Percentiles rank a stretch among this genome's conserved stretches.
Conservation (phyloP, 1,140 invertebrate species). For the Dufourea novaeangliae region DNA sequence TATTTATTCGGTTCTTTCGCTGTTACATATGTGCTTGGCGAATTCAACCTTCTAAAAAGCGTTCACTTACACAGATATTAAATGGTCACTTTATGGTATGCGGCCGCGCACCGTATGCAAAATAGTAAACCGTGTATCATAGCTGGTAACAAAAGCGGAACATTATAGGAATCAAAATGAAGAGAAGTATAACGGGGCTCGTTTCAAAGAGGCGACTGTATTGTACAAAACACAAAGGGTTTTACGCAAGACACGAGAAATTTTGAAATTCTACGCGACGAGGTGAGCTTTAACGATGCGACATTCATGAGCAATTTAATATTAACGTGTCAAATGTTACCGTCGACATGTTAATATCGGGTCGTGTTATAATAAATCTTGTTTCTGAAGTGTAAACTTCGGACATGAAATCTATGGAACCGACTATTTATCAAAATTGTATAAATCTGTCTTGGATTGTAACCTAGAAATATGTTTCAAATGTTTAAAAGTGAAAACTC, state of each 20-base stretch:
- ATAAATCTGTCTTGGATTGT: no score
- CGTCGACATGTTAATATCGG: no score
- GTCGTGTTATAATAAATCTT: neutral
- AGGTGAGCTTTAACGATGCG: constrained; percentile 12
- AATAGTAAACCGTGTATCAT: constrained; percentile 30
- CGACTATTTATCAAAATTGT: no score
- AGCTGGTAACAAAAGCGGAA: constrained; percentile 25
- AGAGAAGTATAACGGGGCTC: constrained; percentile 25
- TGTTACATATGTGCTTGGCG: neutral
- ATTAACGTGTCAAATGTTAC: constrained; percentile 31
- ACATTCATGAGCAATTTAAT: constrained; percentile 25
- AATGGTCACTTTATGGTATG: no score
- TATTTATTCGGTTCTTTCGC: constrained; percentile 2
- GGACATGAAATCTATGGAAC: no score
- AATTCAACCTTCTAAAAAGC: neutral
- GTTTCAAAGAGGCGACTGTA: constrained; percentile 19
- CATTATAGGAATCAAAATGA: constrained; percentile 34
- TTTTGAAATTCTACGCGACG: constrained; percentile 31
- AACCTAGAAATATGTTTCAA: no score
- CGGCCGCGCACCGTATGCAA: no score
- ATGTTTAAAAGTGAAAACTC: no score
- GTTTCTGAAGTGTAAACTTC: no score
- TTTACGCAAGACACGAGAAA: constrained; percentile 28
- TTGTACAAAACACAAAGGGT: constrained; percentile 7
- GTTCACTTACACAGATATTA: neutral